phyloP scores from a whole-genome alignment of 2,113 vertebrate species.

The Psilopogon haemacephalus region DNA sequence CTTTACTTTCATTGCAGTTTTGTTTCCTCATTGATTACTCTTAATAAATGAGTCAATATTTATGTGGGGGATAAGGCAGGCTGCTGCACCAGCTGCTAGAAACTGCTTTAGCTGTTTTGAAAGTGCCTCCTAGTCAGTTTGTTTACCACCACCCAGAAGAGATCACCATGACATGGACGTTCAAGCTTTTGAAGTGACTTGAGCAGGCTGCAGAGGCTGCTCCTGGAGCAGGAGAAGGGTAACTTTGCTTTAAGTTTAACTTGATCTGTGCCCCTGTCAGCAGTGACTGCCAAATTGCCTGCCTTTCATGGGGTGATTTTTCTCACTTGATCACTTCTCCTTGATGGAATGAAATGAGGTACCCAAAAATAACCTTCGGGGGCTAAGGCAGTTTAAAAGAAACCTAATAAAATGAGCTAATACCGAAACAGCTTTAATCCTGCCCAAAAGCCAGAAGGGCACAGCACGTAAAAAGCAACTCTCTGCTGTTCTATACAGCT shows the following conservation, averaged over 20 bases:
- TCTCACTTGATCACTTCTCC: neutral
- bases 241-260: neutral
- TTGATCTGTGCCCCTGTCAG: neutral
- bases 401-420: neutral
- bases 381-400: neutral
- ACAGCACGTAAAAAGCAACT: neutral
- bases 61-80: neutral
- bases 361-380: neutral
- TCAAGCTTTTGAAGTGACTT: neutral
- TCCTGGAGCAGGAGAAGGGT: neutral
- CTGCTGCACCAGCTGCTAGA: neutral
- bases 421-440: neutral
- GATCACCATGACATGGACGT: neutral
- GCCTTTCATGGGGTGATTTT: rapidly evolving
- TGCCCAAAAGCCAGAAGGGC: neutral
- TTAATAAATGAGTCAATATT: neutral
- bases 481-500: neutral
- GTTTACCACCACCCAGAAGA: neutral
- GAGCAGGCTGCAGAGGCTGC: neutral
- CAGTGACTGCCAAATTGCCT: neutral
- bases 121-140: neutral
- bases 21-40: neutral
- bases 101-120: neutral
- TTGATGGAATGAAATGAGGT: neutral
- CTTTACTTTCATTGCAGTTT: neutral